phyloP scores from a whole-genome alignment of 2,888 invertebrate genomes.

The Epirrhoe tristata region DNA sequence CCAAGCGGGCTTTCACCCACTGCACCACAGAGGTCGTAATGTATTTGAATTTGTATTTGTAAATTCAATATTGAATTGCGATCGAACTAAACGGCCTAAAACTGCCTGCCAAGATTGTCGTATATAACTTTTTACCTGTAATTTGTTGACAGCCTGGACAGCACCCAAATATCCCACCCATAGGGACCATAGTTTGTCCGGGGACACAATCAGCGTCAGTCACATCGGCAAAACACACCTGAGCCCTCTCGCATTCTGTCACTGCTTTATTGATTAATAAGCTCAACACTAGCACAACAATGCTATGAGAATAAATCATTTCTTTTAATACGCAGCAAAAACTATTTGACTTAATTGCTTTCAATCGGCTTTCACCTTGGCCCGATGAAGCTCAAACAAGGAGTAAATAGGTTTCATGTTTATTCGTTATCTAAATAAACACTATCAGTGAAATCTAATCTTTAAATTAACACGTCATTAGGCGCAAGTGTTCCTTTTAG shows the following conservation, averaged over 20 bases:
- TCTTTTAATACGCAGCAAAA: conserved; percentile 32
- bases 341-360: conserved; percentile 18
- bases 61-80: conserved; percentile 41
- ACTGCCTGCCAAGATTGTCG: background rate
- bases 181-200: conserved; percentile 57
- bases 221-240: conserved; percentile 71
- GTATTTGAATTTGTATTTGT: no score
- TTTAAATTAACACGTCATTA: conserved; percentile 46
- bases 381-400: conserved; percentile 50
- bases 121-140: conserved; percentile 40
- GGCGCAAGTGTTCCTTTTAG: conserved; percentile 25
- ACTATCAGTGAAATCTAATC: conserved; percentile 64
- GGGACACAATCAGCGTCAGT: conserved; percentile 57
- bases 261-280: conserved; percentile 43
- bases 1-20: no score
- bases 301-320: conserved; percentile 32
- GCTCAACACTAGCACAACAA: conserved; percentile 42
- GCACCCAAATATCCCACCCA: conserved; percentile 65
- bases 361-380: conserved; percentile 39
- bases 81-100: conserved; percentile 5
- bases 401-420: conserved; percentile 45
- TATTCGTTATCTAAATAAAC: conserved; percentile 48
- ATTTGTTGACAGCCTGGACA: conserved; percentile 73
- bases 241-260: conserved; percentile 63
- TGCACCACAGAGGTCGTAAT: no score